Evolutionary conservation across 1,140 invertebrate species (phyloP).

Genomic region (Tetramorium simillimum): DNA sequence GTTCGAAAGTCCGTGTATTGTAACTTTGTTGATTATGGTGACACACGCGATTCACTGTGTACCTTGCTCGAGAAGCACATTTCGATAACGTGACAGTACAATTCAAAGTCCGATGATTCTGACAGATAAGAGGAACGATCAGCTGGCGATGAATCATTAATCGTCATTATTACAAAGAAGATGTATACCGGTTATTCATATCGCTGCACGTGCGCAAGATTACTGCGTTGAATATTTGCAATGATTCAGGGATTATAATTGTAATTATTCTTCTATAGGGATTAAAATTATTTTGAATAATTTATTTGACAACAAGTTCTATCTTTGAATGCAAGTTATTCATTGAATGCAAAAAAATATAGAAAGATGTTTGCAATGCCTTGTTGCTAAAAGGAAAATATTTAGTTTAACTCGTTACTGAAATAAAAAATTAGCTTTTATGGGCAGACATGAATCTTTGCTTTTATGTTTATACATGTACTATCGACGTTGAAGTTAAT

Average conservation of each 20-base stretch:
- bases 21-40: not conserved
- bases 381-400: not conserved
- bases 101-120: conserved; percentile 44
- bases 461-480: not conserved
- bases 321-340: too few relatives aligned
- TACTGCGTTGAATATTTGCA: not conserved
- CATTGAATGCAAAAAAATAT: too few relatives aligned
- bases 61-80: conserved; percentile 33
- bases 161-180: not conserved
- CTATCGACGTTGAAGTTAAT: not conserved
- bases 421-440: not conserved
- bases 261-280: not conserved
- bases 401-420: not conserved
- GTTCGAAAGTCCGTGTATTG: not conserved
- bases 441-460: not conserved
- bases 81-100: conserved; percentile 9
- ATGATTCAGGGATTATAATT: not conserved
- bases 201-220: not conserved
- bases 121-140: conserved; percentile 18
- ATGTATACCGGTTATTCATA: not conserved
- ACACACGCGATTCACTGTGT: not conserved
- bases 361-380: too few relatives aligned
- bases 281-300: not conserved
- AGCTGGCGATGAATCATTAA: conserved; percentile 31
- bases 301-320: not conserved